A percentile compares a stretch with the other conserved stretches of the same genome.
These are phyloP conservation scores for Drosophila vallismaia DNA, from an alignment of 2,888 invertebrate genomes.

Conservation along the genomic window DNA sequence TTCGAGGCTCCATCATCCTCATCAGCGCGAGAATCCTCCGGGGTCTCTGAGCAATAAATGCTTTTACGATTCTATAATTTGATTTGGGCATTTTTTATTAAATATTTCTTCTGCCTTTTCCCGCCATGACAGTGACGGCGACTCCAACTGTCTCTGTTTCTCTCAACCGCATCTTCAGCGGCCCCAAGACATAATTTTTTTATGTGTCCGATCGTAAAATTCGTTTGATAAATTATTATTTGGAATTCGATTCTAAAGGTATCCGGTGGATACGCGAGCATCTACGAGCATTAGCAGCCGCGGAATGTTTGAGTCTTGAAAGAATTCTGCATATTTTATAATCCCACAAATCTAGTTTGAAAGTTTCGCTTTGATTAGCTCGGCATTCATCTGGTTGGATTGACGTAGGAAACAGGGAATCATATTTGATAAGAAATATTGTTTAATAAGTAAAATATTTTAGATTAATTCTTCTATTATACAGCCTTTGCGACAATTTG, in stretches of 20 bases:
- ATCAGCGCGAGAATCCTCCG: slow-evolving; percentile 7
- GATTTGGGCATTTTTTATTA: slow-evolving; percentile 78
- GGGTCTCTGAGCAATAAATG: slow-evolving; percentile 71
- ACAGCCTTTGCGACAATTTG: too few relatives aligned
- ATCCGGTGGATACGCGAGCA: slow-evolving; percentile 30
- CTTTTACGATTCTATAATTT: slow-evolving; percentile 83
- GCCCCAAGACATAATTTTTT: slow-evolving; percentile 68
- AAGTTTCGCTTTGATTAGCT: neutral
- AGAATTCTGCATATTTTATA: slow-evolving; percentile 13
- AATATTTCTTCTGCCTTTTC: slow-evolving; percentile 57
- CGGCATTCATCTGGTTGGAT: neutral
- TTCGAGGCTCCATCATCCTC: slow-evolving; percentile 48
- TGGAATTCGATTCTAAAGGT: slow-evolving; percentile 51
- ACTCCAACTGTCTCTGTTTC: slow-evolving; percentile 20
- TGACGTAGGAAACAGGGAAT: neutral
- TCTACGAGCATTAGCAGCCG: neutral
- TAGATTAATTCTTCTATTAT: neutral
- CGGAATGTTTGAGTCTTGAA: slow-evolving; percentile 1
- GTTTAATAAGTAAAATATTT: neutral
- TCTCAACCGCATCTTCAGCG: slow-evolving; percentile 23
- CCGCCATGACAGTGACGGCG: slow-evolving; percentile 26
- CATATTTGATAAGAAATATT: too few relatives aligned
- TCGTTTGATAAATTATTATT: slow-evolving; percentile 81
- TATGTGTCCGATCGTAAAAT: slow-evolving; percentile 75
- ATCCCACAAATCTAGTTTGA: slow-evolving; percentile 11